A percentile compares a stretch with the other conserved stretches of the same genome.
Conservation (phyloP, 2,888 invertebrate species). For the Cryptocephalus moraei region DNA sequence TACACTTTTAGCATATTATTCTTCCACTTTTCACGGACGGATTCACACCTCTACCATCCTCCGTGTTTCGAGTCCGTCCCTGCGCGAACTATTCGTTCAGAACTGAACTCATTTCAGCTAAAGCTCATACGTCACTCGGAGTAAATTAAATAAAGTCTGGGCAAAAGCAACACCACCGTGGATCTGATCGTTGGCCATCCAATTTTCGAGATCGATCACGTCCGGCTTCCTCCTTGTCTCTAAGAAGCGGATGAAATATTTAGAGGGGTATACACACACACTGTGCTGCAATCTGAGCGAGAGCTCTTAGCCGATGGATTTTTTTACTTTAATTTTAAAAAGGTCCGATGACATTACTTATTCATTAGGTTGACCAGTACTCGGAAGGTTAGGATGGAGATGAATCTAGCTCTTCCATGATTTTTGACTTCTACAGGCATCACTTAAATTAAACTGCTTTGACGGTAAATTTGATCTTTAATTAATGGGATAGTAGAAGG, state of each 20-base stretch:
- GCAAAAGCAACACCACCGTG: slow-evolving; percentile 11
- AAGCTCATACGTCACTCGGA: slow-evolving; percentile 34
- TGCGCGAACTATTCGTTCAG: slow-evolving; percentile 21
- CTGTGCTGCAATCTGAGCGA: slow-evolving; percentile 35
- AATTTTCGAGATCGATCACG: slow-evolving; percentile 33
- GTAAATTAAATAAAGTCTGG: slow-evolving; percentile 37
- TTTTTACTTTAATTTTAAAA: too few species aligned
- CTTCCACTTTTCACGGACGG: too few species aligned
- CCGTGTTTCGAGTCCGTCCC: slow-evolving; percentile 6
- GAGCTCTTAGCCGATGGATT: slow-evolving; percentile 32
- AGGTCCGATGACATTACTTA: too few species aligned
- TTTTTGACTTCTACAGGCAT: too few species aligned
- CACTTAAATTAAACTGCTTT: too few species aligned
- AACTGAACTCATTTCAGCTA: slow-evolving; percentile 32
- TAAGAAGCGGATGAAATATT: slow-evolving; percentile 34
- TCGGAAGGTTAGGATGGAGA: too few species aligned
- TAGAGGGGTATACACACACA: slow-evolving; percentile 19
- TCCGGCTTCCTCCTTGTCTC: slow-evolving; percentile 19
- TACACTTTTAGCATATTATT: too few species aligned
- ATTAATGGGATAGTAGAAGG: too few species aligned
- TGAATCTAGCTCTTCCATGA: too few species aligned
- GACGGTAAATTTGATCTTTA: too few species aligned
- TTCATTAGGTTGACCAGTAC: too few species aligned
- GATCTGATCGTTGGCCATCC: slow-evolving; percentile 34
- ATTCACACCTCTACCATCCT: not conserved